These are phyloP conservation scores for Drosophila simulans DNA, from an alignment of 1,140 invertebrate genomes.

Conservation along the genomic window DNA sequence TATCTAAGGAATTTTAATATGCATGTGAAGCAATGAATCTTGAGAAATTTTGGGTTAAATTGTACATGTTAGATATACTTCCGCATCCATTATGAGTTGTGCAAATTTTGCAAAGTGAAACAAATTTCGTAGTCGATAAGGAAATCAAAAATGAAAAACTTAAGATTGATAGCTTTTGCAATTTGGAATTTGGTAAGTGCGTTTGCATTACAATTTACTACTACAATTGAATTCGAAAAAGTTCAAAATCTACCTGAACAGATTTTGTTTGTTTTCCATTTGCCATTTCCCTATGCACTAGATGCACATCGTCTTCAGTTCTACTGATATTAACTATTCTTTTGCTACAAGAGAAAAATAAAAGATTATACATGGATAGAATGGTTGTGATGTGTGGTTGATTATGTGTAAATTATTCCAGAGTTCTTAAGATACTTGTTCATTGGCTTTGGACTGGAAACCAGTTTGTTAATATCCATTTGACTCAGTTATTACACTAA, in stretches of 20 bases:
- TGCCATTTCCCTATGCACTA: constrained; percentile 88
- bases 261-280: constrained; percentile 89
- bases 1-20: background rate
- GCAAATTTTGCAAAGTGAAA: constrained; percentile 35
- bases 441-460: constrained; percentile 15
- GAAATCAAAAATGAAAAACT: constrained; percentile 69
- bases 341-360: constrained; percentile 87
- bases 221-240: constrained; percentile 67
- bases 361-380: constrained; percentile 75
- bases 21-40: constrained; percentile 5
- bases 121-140: constrained; percentile 46
- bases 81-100: constrained; percentile 33
- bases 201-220: constrained; percentile 47
- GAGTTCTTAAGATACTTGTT: constrained; percentile 21
- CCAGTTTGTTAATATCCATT: background rate
- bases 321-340: constrained; percentile 90
- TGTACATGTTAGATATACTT: constrained; percentile 13
- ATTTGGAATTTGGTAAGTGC: constrained; percentile 61
- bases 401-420: constrained; percentile 23
- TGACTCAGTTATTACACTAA: constrained; percentile 3
- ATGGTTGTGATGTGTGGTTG: constrained; percentile 45
- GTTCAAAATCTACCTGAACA: constrained; percentile 86
- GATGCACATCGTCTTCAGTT: constrained; percentile 89
- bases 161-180: constrained; percentile 54
- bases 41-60: background rate